Evolutionary conservation across 2,113 vertebrate species (phyloP).

Genomic region (Gambusia holbrooki): DNA sequence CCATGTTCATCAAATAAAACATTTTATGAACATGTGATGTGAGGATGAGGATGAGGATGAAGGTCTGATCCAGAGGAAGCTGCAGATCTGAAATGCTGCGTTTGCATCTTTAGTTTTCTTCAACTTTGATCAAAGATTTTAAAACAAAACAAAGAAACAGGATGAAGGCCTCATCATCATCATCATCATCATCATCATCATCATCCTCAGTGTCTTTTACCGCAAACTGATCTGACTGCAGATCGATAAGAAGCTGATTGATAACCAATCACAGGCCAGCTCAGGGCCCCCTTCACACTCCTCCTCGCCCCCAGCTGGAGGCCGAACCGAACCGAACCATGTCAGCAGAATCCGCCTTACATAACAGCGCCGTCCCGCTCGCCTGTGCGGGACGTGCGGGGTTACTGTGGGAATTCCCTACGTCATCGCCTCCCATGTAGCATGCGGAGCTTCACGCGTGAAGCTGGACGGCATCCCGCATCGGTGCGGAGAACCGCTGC

Average conservation of each 20-base stretch:
- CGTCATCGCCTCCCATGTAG: slow-evolving; percentile 63
- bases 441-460: slow-evolving; percentile 25
- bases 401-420: slow-evolving; percentile 80
- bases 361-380: slow-evolving; percentile 49
- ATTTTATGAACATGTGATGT: too few relatives aligned
- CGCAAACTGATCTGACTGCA: slow-evolving; percentile 16
- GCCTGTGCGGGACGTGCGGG: slow-evolving; percentile 45
- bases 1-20: too few relatives aligned
- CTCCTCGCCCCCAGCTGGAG: background rate
- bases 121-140: too few relatives aligned
- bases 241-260: background rate
- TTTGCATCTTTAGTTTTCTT: too few relatives aligned
- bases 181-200: background rate
- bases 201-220: slow-evolving; percentile 22
- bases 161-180: too few relatives aligned
- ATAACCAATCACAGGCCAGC: background rate
- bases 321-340: slow-evolving; percentile 16
- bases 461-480: slow-evolving; percentile 13
- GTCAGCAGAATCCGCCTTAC: slow-evolving; percentile 63
- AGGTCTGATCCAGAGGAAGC: too few relatives aligned
- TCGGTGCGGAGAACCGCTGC: slow-evolving; percentile 26
- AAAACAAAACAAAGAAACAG: too few relatives aligned
- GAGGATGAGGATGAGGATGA: too few relatives aligned
- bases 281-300: background rate
- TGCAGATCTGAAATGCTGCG: too few relatives aligned